phyloP scores from a whole-genome alignment of 2,113 vertebrate genomes.

The Corythornis madagascariensis region DNA sequence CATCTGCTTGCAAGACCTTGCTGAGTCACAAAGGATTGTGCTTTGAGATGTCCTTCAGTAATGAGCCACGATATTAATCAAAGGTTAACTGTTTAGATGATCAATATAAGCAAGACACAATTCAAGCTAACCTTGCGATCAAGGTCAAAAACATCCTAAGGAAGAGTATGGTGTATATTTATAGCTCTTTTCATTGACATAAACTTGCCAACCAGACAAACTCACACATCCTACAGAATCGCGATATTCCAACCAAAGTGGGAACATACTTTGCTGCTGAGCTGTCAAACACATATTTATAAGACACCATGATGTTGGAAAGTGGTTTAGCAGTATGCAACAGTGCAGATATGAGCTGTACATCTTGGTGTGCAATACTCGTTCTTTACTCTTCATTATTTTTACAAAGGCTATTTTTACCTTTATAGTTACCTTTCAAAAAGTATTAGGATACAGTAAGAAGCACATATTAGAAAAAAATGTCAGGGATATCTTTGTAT shows the following conservation, averaged over 20 bases:
- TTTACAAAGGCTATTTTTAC: background rate
- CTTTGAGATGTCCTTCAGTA: background rate
- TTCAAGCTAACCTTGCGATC: background rate
- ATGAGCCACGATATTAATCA: background rate
- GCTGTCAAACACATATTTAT: slow-evolving; percentile 11
- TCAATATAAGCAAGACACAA: background rate
- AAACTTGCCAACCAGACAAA: slow-evolving; percentile 34
- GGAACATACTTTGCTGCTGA: background rate
- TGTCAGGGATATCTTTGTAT: background rate
- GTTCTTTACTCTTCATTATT: background rate
- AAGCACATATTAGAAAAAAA: background rate
- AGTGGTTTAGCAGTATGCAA: background rate
- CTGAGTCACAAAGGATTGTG: background rate
- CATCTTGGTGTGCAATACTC: background rate
- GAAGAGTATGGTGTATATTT: background rate
- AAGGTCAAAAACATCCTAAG: background rate
- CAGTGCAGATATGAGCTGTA: background rate
- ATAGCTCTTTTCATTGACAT: background rate
- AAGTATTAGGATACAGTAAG: background rate
- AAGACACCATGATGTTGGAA: background rate
- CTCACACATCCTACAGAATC: background rate
- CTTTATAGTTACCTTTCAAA: background rate
- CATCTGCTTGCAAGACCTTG: background rate
- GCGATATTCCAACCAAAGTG: background rate
- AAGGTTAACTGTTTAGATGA: background rate